Evolutionary conservation across 37 sponge, comb jelly and placozoan species (phyloP).

Genomic region (Theonella swinhoei): DNA sequence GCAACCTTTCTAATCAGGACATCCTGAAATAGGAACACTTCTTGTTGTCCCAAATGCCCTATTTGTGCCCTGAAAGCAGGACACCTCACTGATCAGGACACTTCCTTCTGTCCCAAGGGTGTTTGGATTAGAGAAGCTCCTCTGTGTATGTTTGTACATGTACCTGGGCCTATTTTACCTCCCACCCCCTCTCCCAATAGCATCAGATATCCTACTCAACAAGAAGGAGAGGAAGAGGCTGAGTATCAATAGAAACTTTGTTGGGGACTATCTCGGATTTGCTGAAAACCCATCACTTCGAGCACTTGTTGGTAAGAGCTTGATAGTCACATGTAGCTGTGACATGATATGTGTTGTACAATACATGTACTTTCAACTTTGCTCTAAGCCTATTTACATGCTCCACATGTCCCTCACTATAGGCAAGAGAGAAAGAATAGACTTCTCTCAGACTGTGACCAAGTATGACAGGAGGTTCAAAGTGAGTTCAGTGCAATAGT

Average conservation of each 20-base stretch:
- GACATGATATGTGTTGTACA: not conserved
- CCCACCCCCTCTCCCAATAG: constrained; percentile 34
- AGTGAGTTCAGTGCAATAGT: constrained; percentile 43
- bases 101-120: too few species aligned
- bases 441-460: constrained; percentile 91
- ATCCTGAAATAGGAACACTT: too few species aligned
- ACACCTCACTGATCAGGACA: too few species aligned
- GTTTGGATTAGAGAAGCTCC: too few species aligned
- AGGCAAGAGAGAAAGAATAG: constrained; percentile 93
- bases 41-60: too few species aligned
- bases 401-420: too few species aligned
- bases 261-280: constrained; percentile 95
- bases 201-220: constrained; percentile 93
- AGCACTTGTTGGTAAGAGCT: constrained; percentile 85
- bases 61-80: too few species aligned
- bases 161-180: too few species aligned
- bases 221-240: constrained; percentile 91
- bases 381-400: too few species aligned
- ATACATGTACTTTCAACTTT: too few species aligned
- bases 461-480: constrained; percentile 96
- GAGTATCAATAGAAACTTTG: constrained; percentile 94
- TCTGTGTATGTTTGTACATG: too few species aligned
- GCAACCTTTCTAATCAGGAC: too few species aligned
- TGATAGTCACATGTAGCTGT: not conserved
- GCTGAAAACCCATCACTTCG: constrained; percentile 89